Conservation (phyloP, 2,797 vertebrate genomes). For the Syngnathus rostellatus region DNA sequence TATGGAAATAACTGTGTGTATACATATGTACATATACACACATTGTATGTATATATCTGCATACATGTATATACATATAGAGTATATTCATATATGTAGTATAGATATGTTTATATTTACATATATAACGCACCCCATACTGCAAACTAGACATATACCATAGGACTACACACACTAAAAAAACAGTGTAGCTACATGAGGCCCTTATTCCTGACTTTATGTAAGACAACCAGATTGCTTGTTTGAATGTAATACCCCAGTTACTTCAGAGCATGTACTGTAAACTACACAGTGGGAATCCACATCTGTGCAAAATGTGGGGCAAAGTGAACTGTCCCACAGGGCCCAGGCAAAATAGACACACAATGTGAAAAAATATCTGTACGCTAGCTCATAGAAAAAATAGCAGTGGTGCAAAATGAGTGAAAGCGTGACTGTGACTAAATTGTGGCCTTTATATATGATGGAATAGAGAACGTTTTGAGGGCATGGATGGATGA, state of each 20-base stretch:
- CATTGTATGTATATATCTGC: not conserved
- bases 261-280: slow-evolving; percentile 12
- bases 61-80: too few relatives aligned
- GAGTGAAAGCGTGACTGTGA: slow-evolving; percentile 11
- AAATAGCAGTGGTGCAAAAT: slow-evolving; percentile 5
- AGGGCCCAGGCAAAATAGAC: slow-evolving; percentile 23
- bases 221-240: not conserved
- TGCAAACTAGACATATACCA: not conserved
- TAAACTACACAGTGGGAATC: slow-evolving; percentile 1
- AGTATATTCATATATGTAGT: too few relatives aligned
- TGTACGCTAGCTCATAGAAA: slow-evolving; percentile 25
- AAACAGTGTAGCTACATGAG: not conserved
- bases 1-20: not conserved
- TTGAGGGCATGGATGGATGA: too few relatives aligned
- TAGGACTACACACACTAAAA: not conserved
- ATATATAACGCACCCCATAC: too few relatives aligned
- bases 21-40: not conserved
- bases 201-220: not conserved
- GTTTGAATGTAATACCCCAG: slow-evolving; percentile 4
- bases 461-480: not conserved
- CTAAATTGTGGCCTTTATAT: not conserved
- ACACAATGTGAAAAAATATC: slow-evolving; percentile 27
- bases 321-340: slow-evolving; percentile 19
- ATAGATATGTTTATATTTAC: not conserved
- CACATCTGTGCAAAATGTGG: slow-evolving; percentile 21